These are phyloP conservation scores for Proteles cristata DNA, from an alignment of 2,113 vertebrate species.

Conservation along the genomic window DNA sequence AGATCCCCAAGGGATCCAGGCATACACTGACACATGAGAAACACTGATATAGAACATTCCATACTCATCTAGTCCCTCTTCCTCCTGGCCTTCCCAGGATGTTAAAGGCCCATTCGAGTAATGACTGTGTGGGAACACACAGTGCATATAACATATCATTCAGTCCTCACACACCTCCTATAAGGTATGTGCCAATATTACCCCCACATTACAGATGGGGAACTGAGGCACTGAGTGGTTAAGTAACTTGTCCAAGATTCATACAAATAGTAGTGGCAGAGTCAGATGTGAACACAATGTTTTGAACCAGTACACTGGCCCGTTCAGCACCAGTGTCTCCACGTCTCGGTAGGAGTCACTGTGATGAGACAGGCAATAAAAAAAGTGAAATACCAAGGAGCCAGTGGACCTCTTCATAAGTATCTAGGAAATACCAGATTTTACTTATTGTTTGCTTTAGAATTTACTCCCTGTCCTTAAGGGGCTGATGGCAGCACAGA, in stretches of 20 bases:
- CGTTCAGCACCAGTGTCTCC: not conserved
- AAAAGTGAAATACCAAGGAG: constrained; percentile 1
- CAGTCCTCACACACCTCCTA: not conserved
- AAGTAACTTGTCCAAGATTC: not conserved
- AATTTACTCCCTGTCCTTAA: not conserved
- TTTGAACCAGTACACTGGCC: not conserved
- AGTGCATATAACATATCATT: not conserved
- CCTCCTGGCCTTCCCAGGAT: not conserved
- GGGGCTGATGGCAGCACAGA: not conserved
- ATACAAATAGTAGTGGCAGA: not conserved
- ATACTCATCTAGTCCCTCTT: not conserved
- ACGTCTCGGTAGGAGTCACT: not conserved
- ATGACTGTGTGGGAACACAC: not conserved
- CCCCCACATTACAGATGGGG: not conserved
- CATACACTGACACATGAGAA: not conserved
- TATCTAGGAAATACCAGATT: not conserved
- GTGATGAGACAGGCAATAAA: not conserved
- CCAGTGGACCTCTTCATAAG: not conserved
- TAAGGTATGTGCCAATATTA: not conserved
- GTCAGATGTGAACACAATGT: not conserved
- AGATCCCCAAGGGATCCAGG: not conserved
- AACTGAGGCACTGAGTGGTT: not conserved
- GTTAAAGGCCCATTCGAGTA: not conserved
- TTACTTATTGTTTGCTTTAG: not conserved
- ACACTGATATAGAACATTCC: not conserved